A percentile compares a stretch with the other conserved stretches of the same genome.
Conservation (phyloP, 2,113 vertebrate species). For the Pogonocichla stellata region DNA sequence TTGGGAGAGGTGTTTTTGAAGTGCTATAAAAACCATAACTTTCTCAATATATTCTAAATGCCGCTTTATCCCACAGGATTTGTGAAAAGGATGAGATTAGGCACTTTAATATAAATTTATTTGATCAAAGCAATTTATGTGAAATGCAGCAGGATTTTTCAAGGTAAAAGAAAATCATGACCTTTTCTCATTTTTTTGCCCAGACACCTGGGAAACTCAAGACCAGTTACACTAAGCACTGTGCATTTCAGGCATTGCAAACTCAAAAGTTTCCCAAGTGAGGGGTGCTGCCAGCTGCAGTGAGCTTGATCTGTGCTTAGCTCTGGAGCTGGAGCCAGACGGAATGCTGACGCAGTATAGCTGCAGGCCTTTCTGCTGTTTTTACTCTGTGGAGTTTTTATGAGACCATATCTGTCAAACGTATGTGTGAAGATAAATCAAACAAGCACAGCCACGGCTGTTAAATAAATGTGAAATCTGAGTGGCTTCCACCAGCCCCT, state of each 20-base stretch:
- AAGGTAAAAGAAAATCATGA: neutral
- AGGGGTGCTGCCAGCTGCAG: neutral
- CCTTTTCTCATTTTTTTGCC: neutral
- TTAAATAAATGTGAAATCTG: conserved; percentile 60
- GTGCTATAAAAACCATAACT: neutral
- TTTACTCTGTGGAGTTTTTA: conserved; percentile 66
- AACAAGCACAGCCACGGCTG: conserved; percentile 51
- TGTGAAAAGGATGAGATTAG: neutral
- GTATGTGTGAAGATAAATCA: conserved; percentile 62
- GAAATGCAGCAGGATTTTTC: neutral
- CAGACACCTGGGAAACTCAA: neutral
- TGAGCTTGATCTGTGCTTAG: neutral
- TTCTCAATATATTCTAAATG: neutral
- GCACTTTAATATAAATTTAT: neutral
- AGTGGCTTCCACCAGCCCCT: conserved; percentile 52
- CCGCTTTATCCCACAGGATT: neutral
- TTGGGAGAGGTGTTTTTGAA: neutral
- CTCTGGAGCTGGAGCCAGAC: neutral
- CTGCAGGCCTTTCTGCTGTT: conserved; percentile 64
- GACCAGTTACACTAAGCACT: neutral
- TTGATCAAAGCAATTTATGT: neutral
- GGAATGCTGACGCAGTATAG: conserved; percentile 12
- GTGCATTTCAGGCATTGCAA: neutral
- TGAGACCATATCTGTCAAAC: conserved; percentile 71
- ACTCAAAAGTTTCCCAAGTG: neutral